phyloP scores from a whole-genome alignment of 2,113 vertebrate genomes.

The Notiomystis cincta region DNA sequence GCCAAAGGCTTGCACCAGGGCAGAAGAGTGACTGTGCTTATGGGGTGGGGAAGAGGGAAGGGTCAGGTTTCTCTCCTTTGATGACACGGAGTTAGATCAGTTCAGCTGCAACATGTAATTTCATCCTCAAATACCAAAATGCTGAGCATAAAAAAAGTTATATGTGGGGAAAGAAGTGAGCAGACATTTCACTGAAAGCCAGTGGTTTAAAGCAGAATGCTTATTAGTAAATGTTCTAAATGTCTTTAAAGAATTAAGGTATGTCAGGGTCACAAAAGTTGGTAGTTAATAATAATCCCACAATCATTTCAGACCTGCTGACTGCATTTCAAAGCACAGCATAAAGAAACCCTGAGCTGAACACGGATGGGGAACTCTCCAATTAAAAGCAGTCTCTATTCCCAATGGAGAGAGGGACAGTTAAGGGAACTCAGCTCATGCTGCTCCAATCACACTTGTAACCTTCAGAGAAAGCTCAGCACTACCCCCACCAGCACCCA shows the following conservation, averaged over 20 bases:
- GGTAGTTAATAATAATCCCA: neutral
- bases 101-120: neutral
- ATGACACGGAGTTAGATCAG: neutral
- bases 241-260: neutral
- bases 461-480: neutral
- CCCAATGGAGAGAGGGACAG: fast-evolving
- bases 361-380: neutral
- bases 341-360: neutral
- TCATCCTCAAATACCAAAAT: neutral
- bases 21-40: neutral
- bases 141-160: neutral
- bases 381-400: neutral
- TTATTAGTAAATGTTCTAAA: neutral
- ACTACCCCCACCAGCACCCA: neutral
- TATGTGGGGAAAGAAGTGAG: neutral
- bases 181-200: neutral
- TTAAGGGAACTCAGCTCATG: neutral
- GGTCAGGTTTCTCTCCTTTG: neutral
- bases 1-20: neutral
- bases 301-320: neutral
- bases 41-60: neutral
- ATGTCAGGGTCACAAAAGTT: neutral
- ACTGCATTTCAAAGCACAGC: neutral
- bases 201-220: neutral
- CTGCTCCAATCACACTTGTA: neutral